phyloP scores from a whole-genome alignment of 1,140 invertebrate genomes.

The Penaeus japonicus region DNA sequence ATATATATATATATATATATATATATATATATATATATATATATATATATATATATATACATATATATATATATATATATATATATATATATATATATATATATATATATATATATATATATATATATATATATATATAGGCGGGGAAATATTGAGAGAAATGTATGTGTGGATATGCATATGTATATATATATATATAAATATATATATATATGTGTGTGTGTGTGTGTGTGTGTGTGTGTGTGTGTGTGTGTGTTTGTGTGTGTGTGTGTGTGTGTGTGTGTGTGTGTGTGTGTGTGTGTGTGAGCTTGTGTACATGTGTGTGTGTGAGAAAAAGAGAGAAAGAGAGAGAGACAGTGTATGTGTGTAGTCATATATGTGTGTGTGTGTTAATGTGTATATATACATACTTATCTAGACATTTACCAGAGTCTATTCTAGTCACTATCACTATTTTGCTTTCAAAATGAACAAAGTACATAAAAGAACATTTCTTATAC shows the following conservation, averaged over 20 bases:
- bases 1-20: no score
- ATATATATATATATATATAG: neutral
- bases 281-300: neutral
- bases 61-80: no score
- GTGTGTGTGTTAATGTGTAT: neutral
- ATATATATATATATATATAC: no score
- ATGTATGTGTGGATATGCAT: neutral
- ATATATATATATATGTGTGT: constrained; percentile 20
- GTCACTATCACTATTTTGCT: no score
- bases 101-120: no score
- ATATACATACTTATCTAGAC: neutral
- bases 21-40: no score
- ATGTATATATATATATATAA: constrained; percentile 15
- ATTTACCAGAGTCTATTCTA: neutral
- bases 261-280: constrained; percentile 9
- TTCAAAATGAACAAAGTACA: no score
- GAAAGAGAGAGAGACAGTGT: neutral
- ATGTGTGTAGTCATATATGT: neutral
- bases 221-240: neutral
- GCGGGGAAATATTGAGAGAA: neutral
- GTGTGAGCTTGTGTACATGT: neutral
- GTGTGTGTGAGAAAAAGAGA: constrained; percentile 2
- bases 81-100: no score
- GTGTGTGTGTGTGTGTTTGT: neutral
- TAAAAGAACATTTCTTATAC: no score